Evolutionary conservation across 2,888 invertebrate species (phyloP).

Genomic region (Troglohyphantes excavatus): DNA sequence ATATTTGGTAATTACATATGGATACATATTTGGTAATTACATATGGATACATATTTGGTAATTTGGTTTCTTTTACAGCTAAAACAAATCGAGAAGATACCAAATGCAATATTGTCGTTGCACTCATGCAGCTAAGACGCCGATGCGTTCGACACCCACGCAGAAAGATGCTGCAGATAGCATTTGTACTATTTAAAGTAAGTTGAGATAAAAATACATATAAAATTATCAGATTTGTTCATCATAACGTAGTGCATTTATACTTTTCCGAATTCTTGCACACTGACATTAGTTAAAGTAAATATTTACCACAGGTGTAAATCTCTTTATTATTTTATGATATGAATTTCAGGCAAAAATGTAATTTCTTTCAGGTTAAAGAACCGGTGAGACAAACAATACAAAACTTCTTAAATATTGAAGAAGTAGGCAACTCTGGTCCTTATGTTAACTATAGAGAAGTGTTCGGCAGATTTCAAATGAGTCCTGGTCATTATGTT

Average conservation of each 20-base stretch:
- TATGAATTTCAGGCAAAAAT: too few species aligned
- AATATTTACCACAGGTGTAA: neutral
- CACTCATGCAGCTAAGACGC: slow-evolving; percentile 84
- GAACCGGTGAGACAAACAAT: slow-evolving; percentile 57
- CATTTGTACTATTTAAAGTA: slow-evolving; percentile 84
- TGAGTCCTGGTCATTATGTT: slow-evolving; percentile 84
- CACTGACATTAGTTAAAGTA: neutral
- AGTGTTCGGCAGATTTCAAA: slow-evolving; percentile 83
- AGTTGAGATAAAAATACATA: slow-evolving; percentile 48
- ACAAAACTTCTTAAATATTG: slow-evolving; percentile 83
- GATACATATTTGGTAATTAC: too few species aligned
- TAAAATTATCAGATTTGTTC: too few species aligned
- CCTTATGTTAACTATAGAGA: slow-evolving; percentile 84
- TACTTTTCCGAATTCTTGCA: neutral
- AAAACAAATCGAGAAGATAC: slow-evolving; percentile 26
- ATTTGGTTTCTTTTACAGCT: slow-evolving; percentile 15
- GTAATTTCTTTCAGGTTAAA: slow-evolving; percentile 30
- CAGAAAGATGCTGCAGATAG: slow-evolving; percentile 83
- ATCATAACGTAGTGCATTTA: too few species aligned
- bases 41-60: too few species aligned
- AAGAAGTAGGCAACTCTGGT: slow-evolving; percentile 83
- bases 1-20: too few species aligned
- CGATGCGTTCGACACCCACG: slow-evolving; percentile 81
- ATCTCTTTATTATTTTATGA: neutral
- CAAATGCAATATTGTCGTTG: slow-evolving; percentile 82